Percentiles rank a stretch among this genome's conserved stretches.
phyloP scores from a whole-genome alignment of 2,113 vertebrate species.

The Crotalus tigris region DNA sequence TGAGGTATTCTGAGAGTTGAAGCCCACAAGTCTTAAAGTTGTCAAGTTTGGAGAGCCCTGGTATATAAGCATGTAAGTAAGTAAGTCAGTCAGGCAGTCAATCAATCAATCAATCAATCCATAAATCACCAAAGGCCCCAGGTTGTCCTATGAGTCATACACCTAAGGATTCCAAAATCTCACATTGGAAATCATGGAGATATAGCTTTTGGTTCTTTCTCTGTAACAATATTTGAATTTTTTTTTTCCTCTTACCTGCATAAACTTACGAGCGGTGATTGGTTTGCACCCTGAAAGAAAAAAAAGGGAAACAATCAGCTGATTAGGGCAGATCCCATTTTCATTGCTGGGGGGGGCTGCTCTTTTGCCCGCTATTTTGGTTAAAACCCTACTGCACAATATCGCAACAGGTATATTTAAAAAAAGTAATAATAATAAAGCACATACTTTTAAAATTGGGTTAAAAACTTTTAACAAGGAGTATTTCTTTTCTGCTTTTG shows the following conservation, averaged over 20 bases:
- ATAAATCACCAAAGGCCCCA: no score
- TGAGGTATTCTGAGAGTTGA: no score
- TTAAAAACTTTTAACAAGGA: background rate
- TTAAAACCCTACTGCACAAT: background rate
- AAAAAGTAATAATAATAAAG: background rate
- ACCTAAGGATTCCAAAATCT: background rate
- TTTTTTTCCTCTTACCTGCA: slow-evolving; percentile 90
- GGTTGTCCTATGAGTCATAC: no score
- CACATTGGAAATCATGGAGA: background rate
- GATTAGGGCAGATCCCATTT: background rate
- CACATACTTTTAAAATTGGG: background rate
- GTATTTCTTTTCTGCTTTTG: background rate
- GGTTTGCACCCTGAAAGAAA: slow-evolving; percentile 81
- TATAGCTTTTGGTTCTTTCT: background rate
- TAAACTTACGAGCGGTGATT: slow-evolving; percentile 86
- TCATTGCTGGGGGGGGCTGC: background rate
- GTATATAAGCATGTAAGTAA: no score
- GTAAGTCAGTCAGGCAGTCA: no score
- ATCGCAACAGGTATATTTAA: background rate
- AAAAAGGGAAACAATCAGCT: background rate
- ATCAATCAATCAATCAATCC: no score
- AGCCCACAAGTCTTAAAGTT: no score
- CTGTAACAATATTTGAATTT: no score
- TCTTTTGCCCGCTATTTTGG: background rate
- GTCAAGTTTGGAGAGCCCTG: no score